These are phyloP conservation scores for Nannospalax galili DNA, from an alignment of 2,113 vertebrate genomes.

Conservation along the genomic window DNA sequence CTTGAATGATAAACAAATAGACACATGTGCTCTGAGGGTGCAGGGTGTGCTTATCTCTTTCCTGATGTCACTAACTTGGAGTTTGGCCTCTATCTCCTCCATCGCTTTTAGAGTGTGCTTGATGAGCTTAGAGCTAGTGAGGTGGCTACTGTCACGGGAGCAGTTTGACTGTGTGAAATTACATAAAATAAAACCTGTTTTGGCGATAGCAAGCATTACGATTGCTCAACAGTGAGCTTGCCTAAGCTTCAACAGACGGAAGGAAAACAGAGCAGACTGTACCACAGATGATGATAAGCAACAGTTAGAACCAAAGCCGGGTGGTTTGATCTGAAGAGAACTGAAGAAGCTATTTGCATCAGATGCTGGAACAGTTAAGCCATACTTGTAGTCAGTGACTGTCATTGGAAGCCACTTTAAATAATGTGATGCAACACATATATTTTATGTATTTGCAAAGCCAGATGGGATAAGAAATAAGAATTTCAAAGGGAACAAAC, in stretches of 20 bases:
- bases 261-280: slow-evolving; percentile 62
- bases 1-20: not conserved
- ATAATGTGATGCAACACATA: slow-evolving; percentile 70
- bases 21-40: not conserved
- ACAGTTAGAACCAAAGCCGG: slow-evolving; percentile 59
- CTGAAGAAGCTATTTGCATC: slow-evolving; percentile 68
- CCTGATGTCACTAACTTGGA: not conserved
- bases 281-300: not conserved
- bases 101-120: slow-evolving; percentile 35
- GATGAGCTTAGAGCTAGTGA: slow-evolving; percentile 54
- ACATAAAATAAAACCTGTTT: slow-evolving; percentile 75
- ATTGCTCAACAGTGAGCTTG: slow-evolving; percentile 69
- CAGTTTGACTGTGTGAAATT: slow-evolving; percentile 64
- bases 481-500: slow-evolving; percentile 62
- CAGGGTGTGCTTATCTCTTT: slow-evolving; percentile 16
- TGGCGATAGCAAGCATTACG: slow-evolving; percentile 60
- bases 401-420: slow-evolving; percentile 70
- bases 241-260: slow-evolving; percentile 71
- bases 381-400: slow-evolving; percentile 31
- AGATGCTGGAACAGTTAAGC: slow-evolving; percentile 55
- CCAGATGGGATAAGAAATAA: slow-evolving; percentile 69
- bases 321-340: slow-evolving; percentile 46
- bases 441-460: slow-evolving; percentile 72
- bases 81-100: not conserved
- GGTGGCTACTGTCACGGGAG: slow-evolving; percentile 62